Evolutionary conservation across 2,888 invertebrate species (phyloP), one percentile per base, ranked within the genome.

Genomic region (Myopa testacea): DNA sequence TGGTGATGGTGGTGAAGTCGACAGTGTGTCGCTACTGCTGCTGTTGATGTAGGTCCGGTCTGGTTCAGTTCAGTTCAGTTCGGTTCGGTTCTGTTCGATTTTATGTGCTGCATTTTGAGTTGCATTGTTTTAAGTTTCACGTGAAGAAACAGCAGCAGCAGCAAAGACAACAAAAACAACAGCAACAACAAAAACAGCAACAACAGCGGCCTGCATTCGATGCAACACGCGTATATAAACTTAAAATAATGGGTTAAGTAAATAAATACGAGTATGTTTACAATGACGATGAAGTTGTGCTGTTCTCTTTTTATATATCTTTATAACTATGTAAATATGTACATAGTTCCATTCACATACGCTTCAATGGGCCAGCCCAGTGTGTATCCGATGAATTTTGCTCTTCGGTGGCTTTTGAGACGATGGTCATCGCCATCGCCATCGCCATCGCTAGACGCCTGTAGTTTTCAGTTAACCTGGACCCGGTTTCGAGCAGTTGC

Each of bases 241-340:
- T 50, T 74, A n/a, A 67, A 68, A 75, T 75, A 75, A 75, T 75
- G 75, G 75, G 68, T 75, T 75, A 75, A 69, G 69, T 75, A 75
- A 75, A 69, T 69, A 69, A 14, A 12, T 65, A 40, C 55, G 14
- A 6, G 19, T 68, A 65, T 63, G 34, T 74, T 45, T 10, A 45
- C 7, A 45, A 45, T 45, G 45, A 19, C 12, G n/a, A 55, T 19
- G 34, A 10, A 37, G 26, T 26, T 26, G 10, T 55, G 34, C 14
- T 52, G 7, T 34, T 14, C 34, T 70, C 4, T 16, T 45, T 45
- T 45, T 8, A 38, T 10, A 5, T 37, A 10, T 19, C 38, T 38
- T 26, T 26, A 26, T 26, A 26, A 26, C 1, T 26, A 1, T 26
- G 26, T 26, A 26, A 26, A 19, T 12, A 34, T 37, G 14, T 40